Evolutionary conservation across 2,797 vertebrate species (phyloP), one percentile per base, ranked within the genome.

Genomic region (Pantherophis alleghaniensis): DNA sequence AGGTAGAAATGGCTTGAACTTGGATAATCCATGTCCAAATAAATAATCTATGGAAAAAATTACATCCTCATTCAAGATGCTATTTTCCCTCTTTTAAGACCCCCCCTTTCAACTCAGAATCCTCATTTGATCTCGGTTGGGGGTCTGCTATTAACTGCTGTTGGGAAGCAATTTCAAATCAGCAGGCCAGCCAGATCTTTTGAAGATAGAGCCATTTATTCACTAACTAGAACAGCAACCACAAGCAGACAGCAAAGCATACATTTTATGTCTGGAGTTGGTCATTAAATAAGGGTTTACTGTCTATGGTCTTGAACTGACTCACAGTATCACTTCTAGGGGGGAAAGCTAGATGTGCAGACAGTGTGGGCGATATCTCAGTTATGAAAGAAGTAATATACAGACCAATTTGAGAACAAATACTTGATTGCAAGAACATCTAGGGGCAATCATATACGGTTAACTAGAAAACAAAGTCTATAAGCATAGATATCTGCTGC

Each of bases 191-290:
- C 53, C 90, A 92, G 90, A 92, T 86, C 94, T 95, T 97, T 97
- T 96, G 94, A 96, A 96, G 95, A 94, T 22, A 95, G 90, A 96
- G 74, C 42, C 89, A 94, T 96, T 96, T 95, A 96, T 95, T 97
- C 93, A 93, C 92, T 94, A 96, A 90, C 89, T 92, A 94, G 91
- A 96, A 94, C 11, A 87, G 89, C 90, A 96, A 95, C 95, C 94
- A 93, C 93, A 96, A 93, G 47, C 93, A 97, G 94, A 74, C 59
- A 95, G 91, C 93, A 56, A 4, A 96, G 87, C 91, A 94, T 95
- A 96, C 95, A 95, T 96, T 94, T 96, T 90, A 94, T 92, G 83
- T 95, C 94, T 95, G 92, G 83, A 89, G 83, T 56, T 95, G 90
- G 86, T 94, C 96, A 95, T 96, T 96, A 95, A 96, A 96, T 95